Conservation (phyloP, 2,113 vertebrate species). For the Raphicerus campestris region DNA sequence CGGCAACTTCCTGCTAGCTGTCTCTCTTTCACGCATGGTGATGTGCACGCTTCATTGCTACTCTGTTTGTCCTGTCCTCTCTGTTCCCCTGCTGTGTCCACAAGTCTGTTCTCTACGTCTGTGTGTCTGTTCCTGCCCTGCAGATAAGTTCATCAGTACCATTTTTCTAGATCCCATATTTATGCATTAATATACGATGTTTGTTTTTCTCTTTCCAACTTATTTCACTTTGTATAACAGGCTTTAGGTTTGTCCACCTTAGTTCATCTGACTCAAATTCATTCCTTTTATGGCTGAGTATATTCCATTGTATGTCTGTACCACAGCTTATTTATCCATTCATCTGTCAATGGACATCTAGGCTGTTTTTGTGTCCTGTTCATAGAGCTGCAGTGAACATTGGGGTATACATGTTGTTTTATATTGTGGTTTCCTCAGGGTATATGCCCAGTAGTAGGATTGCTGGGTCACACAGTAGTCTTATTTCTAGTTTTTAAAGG, state of each 20-base stretch:
- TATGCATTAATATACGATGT: neutral
- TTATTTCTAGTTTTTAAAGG: neutral
- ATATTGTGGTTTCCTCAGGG: neutral
- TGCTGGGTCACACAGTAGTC: neutral
- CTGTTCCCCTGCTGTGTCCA: neutral
- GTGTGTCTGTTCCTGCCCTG: neutral
- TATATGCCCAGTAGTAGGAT: neutral
- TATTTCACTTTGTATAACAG: neutral
- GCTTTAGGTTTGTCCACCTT: neutral
- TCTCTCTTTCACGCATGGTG: neutral
- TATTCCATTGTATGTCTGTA: neutral
- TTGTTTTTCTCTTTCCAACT: neutral
- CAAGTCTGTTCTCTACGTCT: neutral
- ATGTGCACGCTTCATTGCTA: neutral
- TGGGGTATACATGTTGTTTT: neutral
- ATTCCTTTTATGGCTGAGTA: neutral
- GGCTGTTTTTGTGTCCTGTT: neutral
- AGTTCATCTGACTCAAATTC: neutral
- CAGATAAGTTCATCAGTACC: neutral
- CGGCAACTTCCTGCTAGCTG: neutral
- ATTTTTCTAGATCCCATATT: neutral
- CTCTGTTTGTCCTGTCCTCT: neutral
- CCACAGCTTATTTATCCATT: neutral
- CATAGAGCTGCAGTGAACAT: neutral
- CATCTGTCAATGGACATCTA: neutral